These are phyloP conservation scores for Platypus cylindrus DNA, from an alignment of 2,888 invertebrate genomes.

Conservation along the genomic window DNA sequence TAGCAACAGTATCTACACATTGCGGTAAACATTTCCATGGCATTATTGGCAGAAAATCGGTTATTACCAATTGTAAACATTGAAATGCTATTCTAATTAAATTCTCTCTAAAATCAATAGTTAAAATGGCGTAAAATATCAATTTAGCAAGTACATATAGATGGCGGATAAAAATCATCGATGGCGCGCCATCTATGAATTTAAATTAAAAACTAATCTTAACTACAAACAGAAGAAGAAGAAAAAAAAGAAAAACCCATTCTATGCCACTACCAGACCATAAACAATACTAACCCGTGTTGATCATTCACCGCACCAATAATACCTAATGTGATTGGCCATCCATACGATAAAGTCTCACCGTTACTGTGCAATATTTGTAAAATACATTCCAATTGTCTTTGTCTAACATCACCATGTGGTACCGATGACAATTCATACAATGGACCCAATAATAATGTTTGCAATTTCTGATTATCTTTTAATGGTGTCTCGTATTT, in stretches of 20 bases:
- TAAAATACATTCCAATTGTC: conserved; percentile 89
- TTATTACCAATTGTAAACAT: conserved; percentile 87
- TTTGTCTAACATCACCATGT: conserved; percentile 86
- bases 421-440: conserved; percentile 82
- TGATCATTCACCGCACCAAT: conserved; percentile 91
- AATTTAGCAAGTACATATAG: no score
- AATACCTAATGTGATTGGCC: conserved; percentile 89
- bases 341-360: conserved; percentile 84
- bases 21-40: conserved; percentile 83
- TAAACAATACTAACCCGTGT: conserved; percentile 54
- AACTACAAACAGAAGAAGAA: not conserved
- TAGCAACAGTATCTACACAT: conserved; percentile 85
- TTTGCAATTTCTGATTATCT: conserved; percentile 80
- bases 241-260: no score
- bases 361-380: conserved; percentile 88
- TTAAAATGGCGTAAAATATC: not conserved
- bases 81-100: conserved; percentile 90
- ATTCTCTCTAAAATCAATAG: conserved; percentile 53
- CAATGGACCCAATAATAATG: conserved; percentile 74
- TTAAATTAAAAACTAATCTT: not conserved
- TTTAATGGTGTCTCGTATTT: conserved; percentile 72
- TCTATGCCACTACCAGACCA: no score
- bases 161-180: no score
- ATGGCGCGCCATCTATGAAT: no score
- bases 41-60: conserved; percentile 86